These are phyloP conservation scores for Siderastrea siderea DNA, from an alignment of 92 coral and sea anemone genomes.

Conservation along the genomic window DNA sequence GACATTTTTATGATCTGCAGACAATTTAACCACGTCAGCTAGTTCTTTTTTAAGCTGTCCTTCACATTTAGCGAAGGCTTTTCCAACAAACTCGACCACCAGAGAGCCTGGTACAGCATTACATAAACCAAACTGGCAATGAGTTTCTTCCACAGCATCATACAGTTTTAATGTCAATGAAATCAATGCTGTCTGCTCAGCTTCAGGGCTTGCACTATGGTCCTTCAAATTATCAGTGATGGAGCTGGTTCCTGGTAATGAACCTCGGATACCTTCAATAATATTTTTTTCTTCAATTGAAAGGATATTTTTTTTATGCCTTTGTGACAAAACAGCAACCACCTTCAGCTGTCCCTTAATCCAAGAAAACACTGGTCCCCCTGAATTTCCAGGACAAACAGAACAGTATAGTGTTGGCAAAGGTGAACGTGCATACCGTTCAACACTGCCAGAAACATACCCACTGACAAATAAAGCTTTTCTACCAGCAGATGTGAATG, in stretches of 20 bases:
- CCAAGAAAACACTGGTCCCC: slow-evolving; percentile 4
- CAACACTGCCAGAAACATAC: not conserved
- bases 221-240: not conserved
- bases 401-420: not conserved
- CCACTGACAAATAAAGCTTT: not conserved
- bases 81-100: not conserved
- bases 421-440: not conserved
- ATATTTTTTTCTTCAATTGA: not conserved
- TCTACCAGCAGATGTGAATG: not conserved
- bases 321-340: not conserved
- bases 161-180: not conserved
- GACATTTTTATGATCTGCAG: too few species aligned
- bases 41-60: too few species aligned
- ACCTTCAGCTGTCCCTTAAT: not conserved
- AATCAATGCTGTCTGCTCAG: not conserved
- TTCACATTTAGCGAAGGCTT: too few species aligned
- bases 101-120: not conserved
- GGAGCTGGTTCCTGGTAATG: not conserved
- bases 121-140: not conserved
- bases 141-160: not conserved
- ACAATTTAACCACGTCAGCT: too few species aligned
- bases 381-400: not conserved
- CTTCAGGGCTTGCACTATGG: not conserved
- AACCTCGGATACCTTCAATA: not conserved
- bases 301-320: not conserved